Conservation (phyloP, 2,888 invertebrate species). For the Brenthis daphne region DNA sequence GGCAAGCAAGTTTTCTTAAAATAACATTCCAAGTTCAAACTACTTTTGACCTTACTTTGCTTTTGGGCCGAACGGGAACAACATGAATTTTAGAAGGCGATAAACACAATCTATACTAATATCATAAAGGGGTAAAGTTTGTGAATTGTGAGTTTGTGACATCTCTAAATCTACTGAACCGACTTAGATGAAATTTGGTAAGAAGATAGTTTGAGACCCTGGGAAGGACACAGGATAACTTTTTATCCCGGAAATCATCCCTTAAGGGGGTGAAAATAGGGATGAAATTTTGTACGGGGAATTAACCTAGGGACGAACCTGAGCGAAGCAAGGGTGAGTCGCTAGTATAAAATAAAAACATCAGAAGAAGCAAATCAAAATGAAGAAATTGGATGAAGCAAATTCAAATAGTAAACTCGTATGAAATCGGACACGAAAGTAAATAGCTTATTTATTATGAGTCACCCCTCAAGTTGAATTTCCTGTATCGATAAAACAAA, state of each 20-base stretch:
- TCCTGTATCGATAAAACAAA: conserved; percentile 56
- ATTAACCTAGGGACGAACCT: too few relatives aligned
- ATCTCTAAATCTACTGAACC: too few relatives aligned
- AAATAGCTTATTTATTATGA: conserved; percentile 34
- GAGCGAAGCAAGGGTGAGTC: too few relatives aligned
- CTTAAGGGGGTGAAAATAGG: too few relatives aligned
- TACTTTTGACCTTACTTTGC: conserved; percentile 43
- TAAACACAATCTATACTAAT: not conserved
- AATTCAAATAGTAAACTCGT: conserved; percentile 12
- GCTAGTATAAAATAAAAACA: not conserved
- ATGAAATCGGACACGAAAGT: conserved; percentile 20
- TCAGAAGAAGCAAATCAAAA: not conserved
- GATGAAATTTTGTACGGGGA: too few relatives aligned
- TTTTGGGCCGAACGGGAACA: conserved; percentile 35
- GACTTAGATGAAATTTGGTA: too few relatives aligned
- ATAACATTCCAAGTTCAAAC: conserved; percentile 40
- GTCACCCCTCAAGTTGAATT: conserved; percentile 46
- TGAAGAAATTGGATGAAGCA: not conserved
- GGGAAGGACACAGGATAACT: too few relatives aligned
- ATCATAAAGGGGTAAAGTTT: too few relatives aligned
- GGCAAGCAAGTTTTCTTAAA: conserved; percentile 35
- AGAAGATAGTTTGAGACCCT: too few relatives aligned
- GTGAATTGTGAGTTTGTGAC: too few relatives aligned
- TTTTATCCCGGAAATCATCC: too few relatives aligned
- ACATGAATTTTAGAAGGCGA: conserved; percentile 19